A percentile compares a stretch with the other conserved stretches of the same genome.
phyloP scores from a whole-genome alignment of 2,797 vertebrate species.

The Saguinus oedipus region DNA sequence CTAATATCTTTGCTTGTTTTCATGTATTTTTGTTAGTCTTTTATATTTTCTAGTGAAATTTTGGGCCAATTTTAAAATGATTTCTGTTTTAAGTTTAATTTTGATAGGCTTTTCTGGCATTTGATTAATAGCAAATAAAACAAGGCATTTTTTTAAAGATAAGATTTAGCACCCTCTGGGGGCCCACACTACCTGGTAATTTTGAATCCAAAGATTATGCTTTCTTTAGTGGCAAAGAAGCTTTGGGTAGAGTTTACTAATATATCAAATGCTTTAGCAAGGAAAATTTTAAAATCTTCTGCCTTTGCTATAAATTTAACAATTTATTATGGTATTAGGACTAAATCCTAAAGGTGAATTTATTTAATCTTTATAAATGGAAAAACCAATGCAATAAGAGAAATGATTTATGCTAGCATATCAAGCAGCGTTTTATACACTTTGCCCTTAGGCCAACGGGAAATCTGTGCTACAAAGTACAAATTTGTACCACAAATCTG shows the following conservation, averaged over 20 bases:
- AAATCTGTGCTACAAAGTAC: neutral
- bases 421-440: neutral
- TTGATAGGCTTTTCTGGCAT: neutral
- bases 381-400: neutral
- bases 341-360: neutral
- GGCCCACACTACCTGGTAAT: neutral
- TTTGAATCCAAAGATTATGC: neutral
- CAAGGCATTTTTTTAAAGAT: neutral
- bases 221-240: neutral
- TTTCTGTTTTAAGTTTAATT: neutral
- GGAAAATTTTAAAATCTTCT: neutral
- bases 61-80: neutral
- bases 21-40: neutral
- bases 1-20: neutral
- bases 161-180: neutral
- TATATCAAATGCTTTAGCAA: neutral
- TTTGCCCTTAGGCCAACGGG: neutral
- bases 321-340: neutral
- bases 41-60: constrained; percentile 35
- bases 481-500: neutral
- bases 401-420: neutral
- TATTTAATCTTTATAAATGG: constrained; percentile 24
- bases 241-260: neutral
- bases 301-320: neutral
- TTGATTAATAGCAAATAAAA: neutral